A percentile compares a stretch with the other conserved stretches of the same genome.
These are phyloP conservation scores for Phocides pigmalion DNA, from an alignment of 1,140 invertebrate genomes.

Conservation along the genomic window DNA sequence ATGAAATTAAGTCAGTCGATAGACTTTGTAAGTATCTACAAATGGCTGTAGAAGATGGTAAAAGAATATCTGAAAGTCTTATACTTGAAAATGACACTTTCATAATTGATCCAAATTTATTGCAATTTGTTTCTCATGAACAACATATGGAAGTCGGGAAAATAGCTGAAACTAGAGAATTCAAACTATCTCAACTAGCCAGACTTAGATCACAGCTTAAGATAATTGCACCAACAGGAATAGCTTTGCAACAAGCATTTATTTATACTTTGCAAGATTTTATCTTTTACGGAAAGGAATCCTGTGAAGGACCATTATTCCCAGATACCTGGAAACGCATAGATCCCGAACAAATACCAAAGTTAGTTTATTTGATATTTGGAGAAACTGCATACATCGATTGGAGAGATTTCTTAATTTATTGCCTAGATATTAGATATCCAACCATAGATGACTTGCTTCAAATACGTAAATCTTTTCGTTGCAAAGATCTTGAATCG, in stretches of 20 bases:
- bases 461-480: constrained; percentile 70
- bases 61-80: constrained; percentile 73
- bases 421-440: constrained; percentile 81
- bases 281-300: constrained; percentile 76
- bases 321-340: constrained; percentile 83
- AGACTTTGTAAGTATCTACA: constrained; percentile 82
- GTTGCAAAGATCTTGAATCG: constrained; percentile 68
- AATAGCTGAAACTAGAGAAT: constrained; percentile 62
- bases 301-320: constrained; percentile 70
- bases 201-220: constrained; percentile 79
- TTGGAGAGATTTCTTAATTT: constrained; percentile 87
- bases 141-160: constrained; percentile 41
- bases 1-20: constrained; percentile 84
- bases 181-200: constrained; percentile 82
- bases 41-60: constrained; percentile 84
- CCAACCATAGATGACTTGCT: constrained; percentile 83
- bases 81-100: constrained; percentile 79
- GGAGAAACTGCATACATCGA: constrained; percentile 81
- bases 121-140: constrained; percentile 56
- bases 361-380: constrained; percentile 79
- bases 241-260: constrained; percentile 78
- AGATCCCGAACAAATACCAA: constrained; percentile 73
- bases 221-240: constrained; percentile 83
- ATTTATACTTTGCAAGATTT: constrained; percentile 85
- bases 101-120: constrained; percentile 69